Conservation (phyloP, 2,888 invertebrate species). For the Drosophila parthenogenetica region DNA sequence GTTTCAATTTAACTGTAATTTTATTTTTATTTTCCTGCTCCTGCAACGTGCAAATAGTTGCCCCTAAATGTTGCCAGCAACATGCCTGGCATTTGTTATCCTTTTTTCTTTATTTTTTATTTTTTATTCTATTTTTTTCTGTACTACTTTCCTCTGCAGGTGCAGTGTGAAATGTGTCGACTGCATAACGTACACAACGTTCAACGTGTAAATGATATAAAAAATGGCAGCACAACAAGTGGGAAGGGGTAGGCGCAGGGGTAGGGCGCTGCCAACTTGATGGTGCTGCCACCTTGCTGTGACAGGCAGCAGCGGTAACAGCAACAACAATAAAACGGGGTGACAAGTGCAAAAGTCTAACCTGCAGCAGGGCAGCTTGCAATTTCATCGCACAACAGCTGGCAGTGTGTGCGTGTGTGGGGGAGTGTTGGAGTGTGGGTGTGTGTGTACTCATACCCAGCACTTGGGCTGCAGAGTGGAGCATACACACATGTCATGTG, state of each 20-base stretch:
- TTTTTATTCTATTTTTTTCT: not conserved
- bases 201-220: slow-evolving; percentile 69
- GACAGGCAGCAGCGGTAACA: slow-evolving; percentile 27
- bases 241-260: not conserved
- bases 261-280: slow-evolving; percentile 26
- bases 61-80: slow-evolving; percentile 38
- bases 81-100: slow-evolving; percentile 15
- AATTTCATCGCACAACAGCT: slow-evolving; percentile 48
- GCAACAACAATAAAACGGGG: slow-evolving; percentile 40
- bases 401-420: slow-evolving; percentile 10
- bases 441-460: slow-evolving; percentile 36
- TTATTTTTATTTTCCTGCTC: slow-evolving; percentile 14
- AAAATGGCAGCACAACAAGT: slow-evolving; percentile 50
- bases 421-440: not conserved
- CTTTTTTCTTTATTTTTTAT: not conserved
- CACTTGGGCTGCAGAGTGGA: not conserved
- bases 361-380: slow-evolving; percentile 46
- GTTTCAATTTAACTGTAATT: slow-evolving; percentile 35
- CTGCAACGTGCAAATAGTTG: slow-evolving; percentile 18
- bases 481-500: not conserved
- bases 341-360: slow-evolving; percentile 66
- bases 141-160: not conserved
- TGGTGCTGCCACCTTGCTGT: slow-evolving; percentile 44
- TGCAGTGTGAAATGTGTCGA: slow-evolving; percentile 50
- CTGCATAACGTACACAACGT: slow-evolving; percentile 45